Conservation (phyloP, 2,113 vertebrate species). For the Cyrtonyx montezumae region DNA sequence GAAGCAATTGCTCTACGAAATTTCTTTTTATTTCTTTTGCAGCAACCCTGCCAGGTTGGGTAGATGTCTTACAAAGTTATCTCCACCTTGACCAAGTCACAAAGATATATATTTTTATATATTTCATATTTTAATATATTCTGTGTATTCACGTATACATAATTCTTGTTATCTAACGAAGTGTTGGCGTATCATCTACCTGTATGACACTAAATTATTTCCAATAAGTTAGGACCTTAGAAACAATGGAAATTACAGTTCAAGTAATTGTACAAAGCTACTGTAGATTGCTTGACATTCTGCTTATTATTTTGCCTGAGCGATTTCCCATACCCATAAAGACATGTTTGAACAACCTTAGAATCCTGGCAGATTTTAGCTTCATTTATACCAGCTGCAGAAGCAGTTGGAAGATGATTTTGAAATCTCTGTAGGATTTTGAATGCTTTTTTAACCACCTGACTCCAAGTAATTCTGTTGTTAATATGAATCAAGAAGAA, state of each 20-base stretch:
- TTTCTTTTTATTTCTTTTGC: neutral
- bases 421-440: conserved; percentile 18
- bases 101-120: neutral
- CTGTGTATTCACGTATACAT: neutral
- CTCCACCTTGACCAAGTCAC: neutral
- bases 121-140: neutral
- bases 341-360: neutral
- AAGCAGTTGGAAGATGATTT: conserved; percentile 24
- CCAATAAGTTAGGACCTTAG: neutral
- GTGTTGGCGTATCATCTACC: neutral
- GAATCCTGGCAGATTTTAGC: neutral
- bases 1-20: neutral
- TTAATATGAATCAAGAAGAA: neutral
- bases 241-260: neutral
- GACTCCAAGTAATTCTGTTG: neutral
- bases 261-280: neutral
- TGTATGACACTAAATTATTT: neutral
- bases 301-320: neutral
- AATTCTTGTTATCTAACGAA: neutral
- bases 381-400: conserved; percentile 13
- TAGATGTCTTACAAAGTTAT: neutral
- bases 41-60: neutral
- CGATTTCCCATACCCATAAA: neutral
- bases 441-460: neutral
- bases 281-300: neutral